Evolutionary conservation across 53 echinoderm and acorn worm genomes (phyloP).

Genomic region (Hippasteria phrygiana): DNA sequence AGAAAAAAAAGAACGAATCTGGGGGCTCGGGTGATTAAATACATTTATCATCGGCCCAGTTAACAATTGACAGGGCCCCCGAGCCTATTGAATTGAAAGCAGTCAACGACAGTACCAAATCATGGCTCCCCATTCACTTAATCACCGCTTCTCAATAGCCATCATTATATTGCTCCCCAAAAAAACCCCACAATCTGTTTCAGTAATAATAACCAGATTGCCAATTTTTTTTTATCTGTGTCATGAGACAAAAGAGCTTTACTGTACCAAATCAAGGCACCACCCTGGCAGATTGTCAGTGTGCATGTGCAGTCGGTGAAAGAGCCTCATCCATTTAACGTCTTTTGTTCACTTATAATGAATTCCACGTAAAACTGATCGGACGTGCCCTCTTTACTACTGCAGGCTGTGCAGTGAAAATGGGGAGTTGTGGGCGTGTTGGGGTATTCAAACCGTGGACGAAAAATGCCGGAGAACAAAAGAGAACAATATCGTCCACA

Average conservation of each 20-base stretch:
- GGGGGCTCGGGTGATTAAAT: conserved; percentile 57
- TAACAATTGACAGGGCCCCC: conserved; percentile 58
- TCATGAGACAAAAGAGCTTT: conserved; percentile 11
- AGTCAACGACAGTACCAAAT: conserved; percentile 40
- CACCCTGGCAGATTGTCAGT: not conserved
- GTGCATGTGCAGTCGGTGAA: not conserved
- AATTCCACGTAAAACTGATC: conserved; percentile 26
- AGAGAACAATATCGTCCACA: no score
- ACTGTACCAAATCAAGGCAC: conserved; percentile 1
- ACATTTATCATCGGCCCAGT: conserved; percentile 61
- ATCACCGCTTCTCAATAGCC: conserved; percentile 39
- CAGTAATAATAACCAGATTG: conserved; percentile 50
- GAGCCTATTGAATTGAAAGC: conserved; percentile 52
- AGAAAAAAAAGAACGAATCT: conserved; percentile 14
- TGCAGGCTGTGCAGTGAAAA: not conserved
- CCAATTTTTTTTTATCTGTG: conserved; percentile 30
- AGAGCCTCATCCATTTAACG: not conserved
- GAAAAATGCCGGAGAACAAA: no score
- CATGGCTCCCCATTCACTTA: conserved; percentile 54
- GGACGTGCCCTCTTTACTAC: not conserved
- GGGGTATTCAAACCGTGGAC: no score
- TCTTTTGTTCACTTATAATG: conserved; percentile 56
- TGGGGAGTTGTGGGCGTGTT: not conserved
- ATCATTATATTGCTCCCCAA: not conserved
- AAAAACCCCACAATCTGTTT: conserved; percentile 58